Percentiles rank a stretch among this genome's conserved stretches.
Evolutionary conservation across 2,113 vertebrate genomes (phyloP).

Genomic region (Dasyprocta punctata): DNA sequence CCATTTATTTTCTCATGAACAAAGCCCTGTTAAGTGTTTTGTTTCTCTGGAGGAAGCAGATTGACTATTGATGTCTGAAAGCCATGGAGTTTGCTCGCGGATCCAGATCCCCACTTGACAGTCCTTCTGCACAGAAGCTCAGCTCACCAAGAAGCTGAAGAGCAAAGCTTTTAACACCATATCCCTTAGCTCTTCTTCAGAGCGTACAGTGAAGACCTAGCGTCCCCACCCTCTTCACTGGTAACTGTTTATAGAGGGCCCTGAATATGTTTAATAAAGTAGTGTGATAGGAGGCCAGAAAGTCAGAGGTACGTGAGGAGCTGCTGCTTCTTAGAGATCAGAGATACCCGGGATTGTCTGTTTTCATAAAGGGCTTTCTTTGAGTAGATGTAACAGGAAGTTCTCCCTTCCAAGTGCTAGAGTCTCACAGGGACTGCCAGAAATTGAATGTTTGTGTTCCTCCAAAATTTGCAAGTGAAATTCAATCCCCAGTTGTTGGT

Average conservation of each 20-base stretch:
- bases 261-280: not conserved
- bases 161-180: not conserved
- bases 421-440: not conserved
- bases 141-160: conserved; percentile 7
- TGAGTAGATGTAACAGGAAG: not conserved
- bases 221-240: not conserved
- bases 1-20: conserved; percentile 1
- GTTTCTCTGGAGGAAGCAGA: not conserved
- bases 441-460: not conserved
- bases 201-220: not conserved
- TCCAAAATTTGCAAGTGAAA: not conserved
- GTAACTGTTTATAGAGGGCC: not conserved
- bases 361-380: conserved; percentile 1
- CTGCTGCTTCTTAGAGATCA: not conserved
- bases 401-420: not conserved
- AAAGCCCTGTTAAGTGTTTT: not conserved
- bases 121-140: not conserved
- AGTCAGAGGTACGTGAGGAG: not conserved
- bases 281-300: not conserved
- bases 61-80: not conserved
- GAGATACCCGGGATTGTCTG: not conserved
- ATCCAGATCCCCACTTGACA: not conserved
- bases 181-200: not conserved
- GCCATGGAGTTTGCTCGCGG: not conserved
- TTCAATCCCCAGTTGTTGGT: not conserved